These are phyloP conservation scores for Pipistrellus kuhlii DNA, from an alignment of 2,797 vertebrate species.

Conservation along the genomic window DNA sequence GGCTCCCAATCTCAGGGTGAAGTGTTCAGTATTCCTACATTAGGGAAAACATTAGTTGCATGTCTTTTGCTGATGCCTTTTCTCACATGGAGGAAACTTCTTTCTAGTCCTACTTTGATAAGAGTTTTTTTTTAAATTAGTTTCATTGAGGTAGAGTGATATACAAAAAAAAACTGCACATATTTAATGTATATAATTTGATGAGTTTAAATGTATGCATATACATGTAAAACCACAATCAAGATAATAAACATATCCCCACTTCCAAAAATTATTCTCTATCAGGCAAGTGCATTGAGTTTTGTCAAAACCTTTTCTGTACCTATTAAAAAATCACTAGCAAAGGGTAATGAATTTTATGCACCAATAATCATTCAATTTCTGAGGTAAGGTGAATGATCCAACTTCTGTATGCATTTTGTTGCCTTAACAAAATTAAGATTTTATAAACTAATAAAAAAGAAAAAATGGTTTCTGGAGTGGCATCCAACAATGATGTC, in stretches of 20 bases:
- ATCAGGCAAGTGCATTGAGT: background rate
- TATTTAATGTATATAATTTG: background rate
- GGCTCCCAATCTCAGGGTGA: background rate
- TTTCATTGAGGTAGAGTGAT: background rate
- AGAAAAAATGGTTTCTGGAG: background rate
- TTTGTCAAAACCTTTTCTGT: conserved; percentile 16
- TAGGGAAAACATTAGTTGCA: background rate
- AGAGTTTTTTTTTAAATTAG: background rate
- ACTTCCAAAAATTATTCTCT: background rate
- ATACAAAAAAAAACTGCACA: background rate
- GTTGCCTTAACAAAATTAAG: background rate
- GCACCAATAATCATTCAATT: background rate
- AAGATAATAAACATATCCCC: background rate
- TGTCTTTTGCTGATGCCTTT: background rate
- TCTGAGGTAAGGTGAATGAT: background rate
- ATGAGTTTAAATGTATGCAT: background rate
- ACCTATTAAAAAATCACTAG: background rate
- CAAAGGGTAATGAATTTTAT: background rate
- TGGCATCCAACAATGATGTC: background rate
- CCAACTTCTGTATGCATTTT: background rate
- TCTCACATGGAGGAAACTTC: background rate
- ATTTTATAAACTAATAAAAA: conserved; percentile 22
- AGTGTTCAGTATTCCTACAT: background rate
- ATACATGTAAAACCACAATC: background rate
- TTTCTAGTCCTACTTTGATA: background rate